Percentiles rank a stretch among this genome's conserved stretches.
These are phyloP conservation scores for Gallinago solitaria DNA, from an alignment of 2,797 vertebrate genomes.

Conservation along the genomic window DNA sequence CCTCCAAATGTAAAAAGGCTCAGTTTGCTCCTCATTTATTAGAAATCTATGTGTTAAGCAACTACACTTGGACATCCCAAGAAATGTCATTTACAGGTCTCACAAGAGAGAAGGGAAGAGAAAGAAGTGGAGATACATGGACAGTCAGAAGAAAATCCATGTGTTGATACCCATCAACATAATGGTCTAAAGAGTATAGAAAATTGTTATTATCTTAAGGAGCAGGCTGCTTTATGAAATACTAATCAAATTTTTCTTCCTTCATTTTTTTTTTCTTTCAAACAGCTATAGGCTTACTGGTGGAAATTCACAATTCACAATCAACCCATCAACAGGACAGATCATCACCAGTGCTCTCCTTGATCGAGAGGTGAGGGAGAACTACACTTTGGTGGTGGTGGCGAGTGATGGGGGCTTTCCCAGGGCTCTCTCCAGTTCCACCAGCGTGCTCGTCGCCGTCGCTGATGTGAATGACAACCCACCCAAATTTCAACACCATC, in stretches of 20 bases:
- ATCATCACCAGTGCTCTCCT: conserved; percentile 95
- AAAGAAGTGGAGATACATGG: not conserved
- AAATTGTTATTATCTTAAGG: not conserved
- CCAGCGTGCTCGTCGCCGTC: conserved; percentile 89
- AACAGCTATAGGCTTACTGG: conserved; percentile 91
- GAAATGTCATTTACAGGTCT: not conserved
- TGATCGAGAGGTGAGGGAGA: conserved; percentile 87
- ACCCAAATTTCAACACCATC: conserved; percentile 95
- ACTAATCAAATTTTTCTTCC: not conserved
- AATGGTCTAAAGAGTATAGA: not conserved
- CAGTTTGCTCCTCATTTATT: not conserved
- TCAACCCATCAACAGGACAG: conserved; percentile 97
- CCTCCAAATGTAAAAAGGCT: not conserved
- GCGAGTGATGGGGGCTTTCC: conserved; percentile 89
- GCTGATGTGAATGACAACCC: conserved; percentile 96
- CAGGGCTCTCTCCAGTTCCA: conserved; percentile 87
- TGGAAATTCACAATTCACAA: conserved; percentile 93
- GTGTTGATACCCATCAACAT: not conserved
- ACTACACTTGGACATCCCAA: not conserved
- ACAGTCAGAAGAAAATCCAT: not conserved
- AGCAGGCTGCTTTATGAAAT: not conserved
- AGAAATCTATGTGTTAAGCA: not conserved
- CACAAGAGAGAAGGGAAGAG: too few species aligned
- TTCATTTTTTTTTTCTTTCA: not conserved
- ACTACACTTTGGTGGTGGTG: conserved; percentile 92